Percentiles rank a stretch among this genome's conserved stretches.
Conservation (phyloP, 2,888 invertebrate genomes). For the Globia sparganii region DNA sequence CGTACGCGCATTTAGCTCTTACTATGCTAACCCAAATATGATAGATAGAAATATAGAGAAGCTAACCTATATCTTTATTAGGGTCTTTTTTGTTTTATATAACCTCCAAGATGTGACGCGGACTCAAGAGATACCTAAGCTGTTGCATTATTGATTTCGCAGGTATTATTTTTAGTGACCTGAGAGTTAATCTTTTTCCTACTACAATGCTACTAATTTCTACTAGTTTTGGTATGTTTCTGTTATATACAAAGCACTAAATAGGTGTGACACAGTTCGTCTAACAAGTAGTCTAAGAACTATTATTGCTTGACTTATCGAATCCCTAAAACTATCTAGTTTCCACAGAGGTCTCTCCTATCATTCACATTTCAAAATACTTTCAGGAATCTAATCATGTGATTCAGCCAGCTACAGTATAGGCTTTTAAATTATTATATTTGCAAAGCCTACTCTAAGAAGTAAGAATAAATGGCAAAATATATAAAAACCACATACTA, state of each 20-base stretch:
- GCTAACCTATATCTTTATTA: background rate
- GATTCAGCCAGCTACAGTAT: background rate
- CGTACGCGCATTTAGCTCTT: constrained; percentile 63
- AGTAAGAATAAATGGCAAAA: background rate
- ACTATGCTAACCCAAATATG: constrained; percentile 34
- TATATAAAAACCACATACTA: constrained; percentile 31
- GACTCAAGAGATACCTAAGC: background rate
- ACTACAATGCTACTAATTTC: background rate
- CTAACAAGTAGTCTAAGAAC: background rate
- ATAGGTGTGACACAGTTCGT: background rate
- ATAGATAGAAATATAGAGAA: background rate
- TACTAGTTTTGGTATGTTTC: background rate
- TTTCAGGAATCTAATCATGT: background rate
- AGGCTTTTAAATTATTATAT: background rate
- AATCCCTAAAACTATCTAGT: background rate
- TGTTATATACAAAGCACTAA: background rate
- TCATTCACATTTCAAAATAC: background rate
- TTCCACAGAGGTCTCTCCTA: background rate
- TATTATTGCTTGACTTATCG: background rate
- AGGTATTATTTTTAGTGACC: background rate
- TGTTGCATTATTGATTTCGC: background rate
- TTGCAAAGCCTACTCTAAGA: constrained; percentile 6
- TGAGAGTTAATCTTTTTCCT: background rate
- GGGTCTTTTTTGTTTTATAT: constrained; percentile 23
- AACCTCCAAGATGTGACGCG: constrained; percentile 2